Evolutionary conservation across 2,797 vertebrate genomes (phyloP).

Genomic region (Poeciliopsis paucimaculata): DNA sequence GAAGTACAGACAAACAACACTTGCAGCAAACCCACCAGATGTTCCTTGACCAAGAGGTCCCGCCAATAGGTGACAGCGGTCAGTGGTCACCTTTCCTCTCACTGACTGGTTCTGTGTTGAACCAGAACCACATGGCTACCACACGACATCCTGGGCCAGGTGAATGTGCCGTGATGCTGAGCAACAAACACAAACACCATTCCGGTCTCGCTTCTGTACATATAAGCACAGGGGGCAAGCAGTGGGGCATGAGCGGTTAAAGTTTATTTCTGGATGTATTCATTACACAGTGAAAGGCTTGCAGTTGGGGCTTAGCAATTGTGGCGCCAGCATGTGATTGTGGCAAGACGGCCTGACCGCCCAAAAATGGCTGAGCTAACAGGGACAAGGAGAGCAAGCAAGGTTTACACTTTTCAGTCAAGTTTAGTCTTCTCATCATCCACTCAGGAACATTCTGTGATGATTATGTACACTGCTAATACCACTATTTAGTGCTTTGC

Average conservation of each 20-base stretch:
- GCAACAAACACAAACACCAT: constrained; percentile 74
- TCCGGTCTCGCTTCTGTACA: constrained; percentile 82
- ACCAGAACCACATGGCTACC: constrained; percentile 68
- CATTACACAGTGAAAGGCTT: constrained; percentile 91
- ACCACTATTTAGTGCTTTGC: constrained; percentile 19
- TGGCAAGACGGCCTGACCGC: constrained; percentile 95
- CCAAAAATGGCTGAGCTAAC: constrained; percentile 93
- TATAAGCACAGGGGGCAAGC: constrained; percentile 69
- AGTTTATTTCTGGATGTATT: constrained; percentile 93
- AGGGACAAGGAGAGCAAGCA: constrained; percentile 78
- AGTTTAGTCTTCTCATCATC: constrained; percentile 50
- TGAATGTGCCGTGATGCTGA: constrained; percentile 70
- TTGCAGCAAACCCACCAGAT: constrained; percentile 40
- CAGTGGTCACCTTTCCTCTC: constrained; percentile 61
- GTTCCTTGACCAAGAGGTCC: constrained; percentile 45
- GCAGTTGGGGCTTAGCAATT: constrained; percentile 86
- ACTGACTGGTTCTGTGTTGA: constrained; percentile 75
- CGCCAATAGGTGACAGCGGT: constrained; percentile 67
- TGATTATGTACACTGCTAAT: constrained; percentile 72
- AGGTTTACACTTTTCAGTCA: constrained; percentile 77
- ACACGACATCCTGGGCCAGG: constrained; percentile 71
- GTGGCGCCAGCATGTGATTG: constrained; percentile 94
- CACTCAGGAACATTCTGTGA: constrained; percentile 81
- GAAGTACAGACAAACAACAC: constrained; percentile 44
- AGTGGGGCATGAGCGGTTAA: constrained; percentile 78